Evolutionary conservation across 1,140 invertebrate species (phyloP).

Genomic region (Anastatus disparis): DNA sequence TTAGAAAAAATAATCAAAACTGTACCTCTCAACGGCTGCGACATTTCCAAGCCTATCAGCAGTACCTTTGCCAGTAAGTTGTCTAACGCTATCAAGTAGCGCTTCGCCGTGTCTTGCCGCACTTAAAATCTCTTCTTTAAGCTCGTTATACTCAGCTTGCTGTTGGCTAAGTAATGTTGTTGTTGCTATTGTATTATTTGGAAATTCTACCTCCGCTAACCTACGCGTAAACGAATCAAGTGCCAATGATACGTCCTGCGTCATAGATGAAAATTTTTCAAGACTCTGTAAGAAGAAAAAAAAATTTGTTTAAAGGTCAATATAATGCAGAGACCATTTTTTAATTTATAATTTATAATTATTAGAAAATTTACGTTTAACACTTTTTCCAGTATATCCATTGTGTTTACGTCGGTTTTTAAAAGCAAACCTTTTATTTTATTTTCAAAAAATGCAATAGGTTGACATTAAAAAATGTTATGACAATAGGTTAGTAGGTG

Average conservation of each 20-base stretch:
- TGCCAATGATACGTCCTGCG: slow-evolving; percentile 85
- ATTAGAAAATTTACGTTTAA: not conserved
- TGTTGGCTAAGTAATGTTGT: slow-evolving; percentile 76
- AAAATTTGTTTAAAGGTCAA: too few relatives aligned
- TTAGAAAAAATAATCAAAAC: not conserved
- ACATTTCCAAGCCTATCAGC: slow-evolving; percentile 86
- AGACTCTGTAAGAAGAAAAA: too few relatives aligned
- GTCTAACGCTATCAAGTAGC: slow-evolving; percentile 77
- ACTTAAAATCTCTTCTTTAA: slow-evolving; percentile 83
- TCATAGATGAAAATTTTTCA: slow-evolving; percentile 92
- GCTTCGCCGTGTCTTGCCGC: slow-evolving; percentile 87
- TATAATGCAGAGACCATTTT: too few relatives aligned
- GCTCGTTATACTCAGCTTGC: slow-evolving; percentile 72
- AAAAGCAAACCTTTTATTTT: too few relatives aligned
- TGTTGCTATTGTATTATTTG: slow-evolving; percentile 83
- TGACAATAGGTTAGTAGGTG: too few relatives aligned
- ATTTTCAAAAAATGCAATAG: too few relatives aligned
- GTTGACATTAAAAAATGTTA: too few relatives aligned
- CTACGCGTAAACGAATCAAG: slow-evolving; percentile 86
- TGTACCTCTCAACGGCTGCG: slow-evolving; percentile 89
- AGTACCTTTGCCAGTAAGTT: slow-evolving; percentile 64
- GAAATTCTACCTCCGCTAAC: slow-evolving; percentile 84
- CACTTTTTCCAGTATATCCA: not conserved
- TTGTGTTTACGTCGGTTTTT: slow-evolving; percentile 21
- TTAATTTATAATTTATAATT: not conserved